Conservation (phyloP, 1,140 invertebrate species). For the Lepidotrigona ventralis region DNA sequence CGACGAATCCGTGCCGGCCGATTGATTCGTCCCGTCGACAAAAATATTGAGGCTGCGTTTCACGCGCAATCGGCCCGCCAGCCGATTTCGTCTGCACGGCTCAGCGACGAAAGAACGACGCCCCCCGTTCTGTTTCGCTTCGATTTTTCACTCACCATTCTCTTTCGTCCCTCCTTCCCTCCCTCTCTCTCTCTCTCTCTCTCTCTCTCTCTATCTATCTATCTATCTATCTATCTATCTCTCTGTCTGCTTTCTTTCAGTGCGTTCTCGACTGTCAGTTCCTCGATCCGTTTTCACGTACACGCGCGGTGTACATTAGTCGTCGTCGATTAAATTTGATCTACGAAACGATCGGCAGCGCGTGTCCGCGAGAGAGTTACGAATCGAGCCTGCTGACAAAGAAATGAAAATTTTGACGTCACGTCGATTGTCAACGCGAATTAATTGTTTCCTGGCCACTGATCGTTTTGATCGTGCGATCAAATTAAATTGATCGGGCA, state of each 20-base stretch:
- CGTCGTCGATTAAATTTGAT: constrained; percentile 31
- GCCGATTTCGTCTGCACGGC: constrained; percentile 1
- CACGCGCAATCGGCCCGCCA: constrained; percentile 25
- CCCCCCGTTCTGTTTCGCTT: constrained; percentile 5
- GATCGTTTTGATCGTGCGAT: neutral
- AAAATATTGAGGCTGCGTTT: constrained; percentile 29
- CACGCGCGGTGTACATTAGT: too few relatives aligned
- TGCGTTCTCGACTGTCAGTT: neutral
- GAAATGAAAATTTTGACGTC: constrained; percentile 28
- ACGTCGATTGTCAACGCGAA: neutral
- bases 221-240: too few relatives aligned
- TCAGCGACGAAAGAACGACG: constrained; percentile 16
- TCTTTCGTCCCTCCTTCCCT: too few relatives aligned
- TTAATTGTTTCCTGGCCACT: constrained; percentile 19
- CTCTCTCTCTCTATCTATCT: too few relatives aligned
- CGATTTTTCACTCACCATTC: neutral
- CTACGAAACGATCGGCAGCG: constrained; percentile 5
- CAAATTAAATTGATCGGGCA: constrained; percentile 9
- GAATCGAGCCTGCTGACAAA: constrained; percentile 3
- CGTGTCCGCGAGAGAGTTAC: constrained; percentile 2
- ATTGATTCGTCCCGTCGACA: constrained; percentile 26
- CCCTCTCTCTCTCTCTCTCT: neutral
- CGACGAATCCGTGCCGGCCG: constrained; percentile 12
- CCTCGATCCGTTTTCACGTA: neutral
- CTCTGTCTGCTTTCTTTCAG: neutral